Base-by-base conservation (phyloP, 2,888 invertebrate species). In the Melangyna quadrimaculata region DNA sequence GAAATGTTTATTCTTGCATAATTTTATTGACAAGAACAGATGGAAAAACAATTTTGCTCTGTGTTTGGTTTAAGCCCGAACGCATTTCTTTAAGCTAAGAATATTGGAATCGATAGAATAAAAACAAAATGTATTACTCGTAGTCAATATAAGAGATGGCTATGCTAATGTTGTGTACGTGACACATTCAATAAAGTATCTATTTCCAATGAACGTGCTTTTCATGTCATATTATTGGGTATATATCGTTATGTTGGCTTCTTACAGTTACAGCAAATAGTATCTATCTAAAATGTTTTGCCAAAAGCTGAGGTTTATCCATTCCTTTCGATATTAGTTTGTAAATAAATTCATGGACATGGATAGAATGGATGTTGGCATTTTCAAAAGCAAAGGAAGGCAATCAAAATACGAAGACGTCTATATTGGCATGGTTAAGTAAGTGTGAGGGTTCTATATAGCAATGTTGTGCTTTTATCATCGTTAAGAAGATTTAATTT, bases 101-200 rank as follows among this genome's bases (percentile, higher is more conserved):
- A 27, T 19, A n/a, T 63, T 7, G 10, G n/a, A 45, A 61, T 19
- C 22, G 14, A 14, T 29, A 57, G 57, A 19, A 12, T 22, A 59
- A 37, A 37, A 19, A 22, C 8, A 7, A 9, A 2, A 19, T 2
- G 10, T 29, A 45, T 9, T 17, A n/a, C 29, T 14, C 12, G 22
- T 51, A 40, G 27, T 27, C 10, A 3, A 27, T 43, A 67, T n/a
- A 22, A 35, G 48, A 48, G 19, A 51, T 67, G 24, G 55, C 40
- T 73, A 78, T 78, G 78, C 59, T 78, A 78, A 78, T 78, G 65
- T 78, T 65, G 57, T 19, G 22, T 67, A 78, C 78, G 78, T 78
- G 78, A 72, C 78, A 78, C 45, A 59, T 67, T 72, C 37, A 29
- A 43, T 57, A 67, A 63, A 63, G 71, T 78, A 71, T 78, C 78